phyloP scores from a whole-genome alignment of 2,113 vertebrate species.

The Apus apus region DNA sequence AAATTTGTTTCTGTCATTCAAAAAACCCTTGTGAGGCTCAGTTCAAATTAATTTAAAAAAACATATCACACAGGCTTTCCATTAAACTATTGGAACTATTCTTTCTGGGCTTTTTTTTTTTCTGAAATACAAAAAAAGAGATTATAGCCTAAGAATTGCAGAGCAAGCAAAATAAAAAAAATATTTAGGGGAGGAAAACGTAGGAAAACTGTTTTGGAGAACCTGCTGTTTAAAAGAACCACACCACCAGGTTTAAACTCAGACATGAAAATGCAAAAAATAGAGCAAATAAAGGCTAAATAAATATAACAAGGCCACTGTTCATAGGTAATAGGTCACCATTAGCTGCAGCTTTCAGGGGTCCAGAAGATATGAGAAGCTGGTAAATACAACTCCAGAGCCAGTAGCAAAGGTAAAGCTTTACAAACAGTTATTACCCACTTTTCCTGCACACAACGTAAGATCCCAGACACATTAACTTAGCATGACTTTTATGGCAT shows the following conservation, averaged over 20 bases:
- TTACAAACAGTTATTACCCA: neutral
- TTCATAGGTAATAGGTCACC: neutral
- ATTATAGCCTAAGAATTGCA: neutral
- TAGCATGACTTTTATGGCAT: neutral
- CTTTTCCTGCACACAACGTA: neutral
- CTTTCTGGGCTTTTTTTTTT: neutral
- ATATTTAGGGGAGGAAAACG: neutral
- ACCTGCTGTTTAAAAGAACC: neutral
- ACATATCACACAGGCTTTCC: neutral
- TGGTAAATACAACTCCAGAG: neutral
- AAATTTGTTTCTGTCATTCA: neutral
- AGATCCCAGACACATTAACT: neutral
- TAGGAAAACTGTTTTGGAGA: neutral
- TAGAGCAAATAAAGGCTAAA: neutral
- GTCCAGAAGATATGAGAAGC: neutral
- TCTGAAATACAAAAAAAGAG: neutral
- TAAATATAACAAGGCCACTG: neutral
- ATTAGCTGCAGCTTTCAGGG: neutral
- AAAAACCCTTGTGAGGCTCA: neutral
- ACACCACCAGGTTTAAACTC: neutral
- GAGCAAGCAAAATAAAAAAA: neutral
- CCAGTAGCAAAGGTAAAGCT: neutral
- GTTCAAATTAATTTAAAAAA: neutral
- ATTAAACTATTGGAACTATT: neutral
- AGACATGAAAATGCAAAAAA: neutral